Percentiles rank a stretch among this genome's conserved stretches.
Evolutionary conservation across 2,113 vertebrate species (phyloP).

Genomic region (Amphilophus citrinellus): DNA sequence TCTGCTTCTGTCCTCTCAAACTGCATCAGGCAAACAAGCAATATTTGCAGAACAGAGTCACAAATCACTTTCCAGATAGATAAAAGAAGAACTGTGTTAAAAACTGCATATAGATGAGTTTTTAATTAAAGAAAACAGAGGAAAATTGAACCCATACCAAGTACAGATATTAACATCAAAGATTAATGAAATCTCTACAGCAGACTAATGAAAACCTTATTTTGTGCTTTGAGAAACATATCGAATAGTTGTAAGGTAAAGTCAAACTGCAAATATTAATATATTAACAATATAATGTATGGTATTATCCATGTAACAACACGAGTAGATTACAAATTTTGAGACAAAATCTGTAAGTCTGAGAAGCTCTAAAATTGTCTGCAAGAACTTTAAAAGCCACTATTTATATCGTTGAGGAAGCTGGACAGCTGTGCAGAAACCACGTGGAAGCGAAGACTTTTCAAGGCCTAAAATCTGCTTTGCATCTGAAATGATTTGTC

Average conservation of each 20-base stretch:
- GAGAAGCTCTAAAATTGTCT: neutral
- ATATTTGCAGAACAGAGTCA: neutral
- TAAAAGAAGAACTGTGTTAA: neutral
- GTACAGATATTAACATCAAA: neutral
- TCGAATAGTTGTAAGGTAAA: neutral
- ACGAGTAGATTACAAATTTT: neutral
- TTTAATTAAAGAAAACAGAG: neutral
- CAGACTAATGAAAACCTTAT: neutral
- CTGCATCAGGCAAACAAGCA: neutral
- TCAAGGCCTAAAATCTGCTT: neutral
- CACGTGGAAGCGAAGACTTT: neutral
- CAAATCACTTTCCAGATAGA: neutral
- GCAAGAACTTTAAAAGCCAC: neutral
- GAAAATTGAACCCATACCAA: neutral
- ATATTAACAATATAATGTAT: neutral
- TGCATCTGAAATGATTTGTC: conserved; percentile 15
- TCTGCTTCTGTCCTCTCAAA: neutral
- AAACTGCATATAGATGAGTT: neutral
- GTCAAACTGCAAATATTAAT: neutral
- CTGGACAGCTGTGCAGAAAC: neutral
- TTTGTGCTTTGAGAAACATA: neutral
- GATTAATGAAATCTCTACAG: neutral
- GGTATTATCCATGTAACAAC: neutral
- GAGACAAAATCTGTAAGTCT: neutral
- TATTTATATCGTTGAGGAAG: neutral